Conservation (phyloP, 2,888 invertebrate species). For the Hirtodrosophila alboralis region DNA sequence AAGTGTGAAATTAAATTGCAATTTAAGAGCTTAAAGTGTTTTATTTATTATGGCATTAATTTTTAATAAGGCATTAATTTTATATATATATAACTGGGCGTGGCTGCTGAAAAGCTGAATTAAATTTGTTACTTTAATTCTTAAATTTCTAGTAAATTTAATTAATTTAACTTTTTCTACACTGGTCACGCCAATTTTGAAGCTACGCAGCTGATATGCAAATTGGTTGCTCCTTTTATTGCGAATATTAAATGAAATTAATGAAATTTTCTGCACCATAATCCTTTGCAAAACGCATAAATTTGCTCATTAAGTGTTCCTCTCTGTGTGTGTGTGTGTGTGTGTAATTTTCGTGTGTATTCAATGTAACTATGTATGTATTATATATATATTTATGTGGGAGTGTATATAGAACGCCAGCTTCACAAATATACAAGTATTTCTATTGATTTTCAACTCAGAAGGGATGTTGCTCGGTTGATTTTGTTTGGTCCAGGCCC, state of each 20-base stretch:
- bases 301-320: constrained; percentile 74
- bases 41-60: constrained; percentile 7
- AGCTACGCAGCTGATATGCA: constrained; percentile 58
- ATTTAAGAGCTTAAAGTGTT: background rate
- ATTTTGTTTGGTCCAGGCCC: constrained; percentile 38
- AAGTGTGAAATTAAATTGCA: constrained; percentile 40
- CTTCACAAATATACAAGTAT: constrained; percentile 27
- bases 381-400: constrained; percentile 14
- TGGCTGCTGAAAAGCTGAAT: constrained; percentile 36
- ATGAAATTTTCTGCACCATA: constrained; percentile 81
- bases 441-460: constrained; percentile 76
- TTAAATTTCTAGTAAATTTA: constrained; percentile 33
- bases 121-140: too few species aligned
- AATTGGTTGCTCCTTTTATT: constrained; percentile 73
- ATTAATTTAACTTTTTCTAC: constrained; percentile 66
- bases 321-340: constrained; percentile 17
- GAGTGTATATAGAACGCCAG: constrained; percentile 28
- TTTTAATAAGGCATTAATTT: constrained; percentile 10
- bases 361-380: constrained; percentile 32
- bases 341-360: constrained; percentile 58
- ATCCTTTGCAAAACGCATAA: constrained; percentile 79
- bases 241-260: constrained; percentile 79
- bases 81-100: constrained; percentile 40
- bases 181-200: constrained; percentile 15
- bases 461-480: constrained; percentile 70